Evolutionary conservation across 2,113 vertebrate species (phyloP), one percentile per base, ranked within the genome.

Genomic region (Vidua macroura): DNA sequence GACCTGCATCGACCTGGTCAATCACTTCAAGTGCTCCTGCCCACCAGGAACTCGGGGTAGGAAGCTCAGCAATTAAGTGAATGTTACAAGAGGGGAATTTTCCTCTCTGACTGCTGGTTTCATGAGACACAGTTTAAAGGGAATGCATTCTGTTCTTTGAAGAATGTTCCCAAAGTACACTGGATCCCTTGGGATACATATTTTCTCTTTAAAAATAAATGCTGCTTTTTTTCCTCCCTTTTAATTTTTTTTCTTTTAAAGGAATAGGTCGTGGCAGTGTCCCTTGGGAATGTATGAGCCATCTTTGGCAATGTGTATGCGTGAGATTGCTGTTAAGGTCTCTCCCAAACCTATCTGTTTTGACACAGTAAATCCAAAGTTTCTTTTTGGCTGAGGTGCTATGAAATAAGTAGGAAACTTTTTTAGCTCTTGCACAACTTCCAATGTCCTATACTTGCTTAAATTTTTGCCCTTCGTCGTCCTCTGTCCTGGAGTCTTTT

Each of bases 1-100:
- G 63, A 99, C 98, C 1, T 99, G 99, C 49, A 97, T 99, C 69
- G 98, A 99, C 97, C 98, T 99, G 15, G 97, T 99, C 97, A 99
- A 99, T 97, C 98, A 95, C 31, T 99, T 98, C 97, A 98, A 97
- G 90, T 99, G 99, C 66, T 98, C 98, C 59, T 99, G 99, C 84
- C 99, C 99, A 9, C 98, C 98, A 22, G 99, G 99, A 97, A 99
- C 99, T 73, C 97, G 97, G 17, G 99, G 99, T 99, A 97, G 60
- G 98, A 43, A 35, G 33, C 46, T 92, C 64, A 60, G 77, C 51
- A 39, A 88, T 90, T 72, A 63, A 85, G 12, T 55, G 14, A 56
- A 81, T 35, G 11, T 80, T 88, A 39, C 33, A 70, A 66, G 55
- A 74, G 55, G 55, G 21, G 35, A 74, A 49, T 90, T 94, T 95